Evolutionary conservation across 2,797 vertebrate species (phyloP).

Genomic region (Paramormyrops hopkinsi): DNA sequence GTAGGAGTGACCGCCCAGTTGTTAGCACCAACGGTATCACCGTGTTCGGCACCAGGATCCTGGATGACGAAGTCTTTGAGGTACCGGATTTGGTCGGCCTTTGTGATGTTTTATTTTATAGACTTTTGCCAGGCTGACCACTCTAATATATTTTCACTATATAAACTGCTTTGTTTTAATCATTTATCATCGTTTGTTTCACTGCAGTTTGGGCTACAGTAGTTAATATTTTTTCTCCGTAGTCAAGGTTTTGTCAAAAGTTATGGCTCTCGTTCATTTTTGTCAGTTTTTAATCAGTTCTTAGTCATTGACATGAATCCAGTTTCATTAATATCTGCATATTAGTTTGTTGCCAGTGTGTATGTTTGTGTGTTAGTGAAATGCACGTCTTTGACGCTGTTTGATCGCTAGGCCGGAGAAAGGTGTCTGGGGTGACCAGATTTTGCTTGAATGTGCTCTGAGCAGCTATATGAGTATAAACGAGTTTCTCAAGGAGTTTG

Average conservation of each 20-base stretch:
- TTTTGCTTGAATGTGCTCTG: not conserved
- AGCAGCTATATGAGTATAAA: not conserved
- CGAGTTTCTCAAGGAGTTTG: not conserved
- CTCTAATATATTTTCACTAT: not conserved
- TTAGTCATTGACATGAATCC: not conserved
- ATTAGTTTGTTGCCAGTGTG: not conserved
- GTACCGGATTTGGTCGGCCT: slow-evolving; percentile 50
- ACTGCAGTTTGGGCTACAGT: not conserved
- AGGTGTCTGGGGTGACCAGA: not conserved
- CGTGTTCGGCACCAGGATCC: slow-evolving; percentile 92
- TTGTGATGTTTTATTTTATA: not conserved
- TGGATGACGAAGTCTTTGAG: slow-evolving; percentile 96
- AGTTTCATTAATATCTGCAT: not conserved
- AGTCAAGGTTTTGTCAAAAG: not conserved
- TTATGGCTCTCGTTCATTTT: not conserved
- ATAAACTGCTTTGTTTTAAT: not conserved
- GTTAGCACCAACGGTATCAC: slow-evolving; percentile 87
- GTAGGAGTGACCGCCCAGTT: slow-evolving; percentile 70
- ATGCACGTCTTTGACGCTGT: not conserved
- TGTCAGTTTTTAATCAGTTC: not conserved
- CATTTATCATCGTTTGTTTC: not conserved
- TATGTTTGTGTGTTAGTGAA: not conserved
- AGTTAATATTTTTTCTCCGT: not conserved
- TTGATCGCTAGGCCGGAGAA: not conserved
- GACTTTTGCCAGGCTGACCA: not conserved